Base-by-base conservation (phyloP, 2,888 invertebrate species). In the Erebia palarica region DNA sequence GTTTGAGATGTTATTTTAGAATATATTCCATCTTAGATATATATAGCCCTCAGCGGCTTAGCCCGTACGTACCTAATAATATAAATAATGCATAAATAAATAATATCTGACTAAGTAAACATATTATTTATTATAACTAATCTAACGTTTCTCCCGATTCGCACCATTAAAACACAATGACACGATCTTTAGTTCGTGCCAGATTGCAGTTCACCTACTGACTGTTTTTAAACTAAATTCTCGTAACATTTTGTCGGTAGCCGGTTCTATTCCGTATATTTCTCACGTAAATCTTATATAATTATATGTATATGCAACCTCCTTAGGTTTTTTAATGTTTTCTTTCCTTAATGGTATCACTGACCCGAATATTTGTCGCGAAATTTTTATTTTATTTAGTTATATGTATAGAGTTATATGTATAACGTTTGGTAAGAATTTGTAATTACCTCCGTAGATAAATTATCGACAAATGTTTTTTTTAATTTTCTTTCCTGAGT, bases 231-330 rank as follows among this genome's bases (percentile, higher is more conserved):
- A 47, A 49, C 59, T 58, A 27, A 58, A 44, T 44, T 13, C 61
- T 18, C 18, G 18, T 49, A 63, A 16, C 63, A 3, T 21, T 63
- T 49, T 14, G 0, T 49, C 21, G 49, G 63, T 63, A 49, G 63
- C 63, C 14, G 63, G 49, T 36, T 57, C 27, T 49, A 47, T 69
- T 73, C 71, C 69, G 61, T 64, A n/a, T n/a, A 69, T 57, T 67
- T 72, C 72, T 67, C 73, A 73, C 73, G 73, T 71, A 21, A 60
- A 55, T 57, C 14, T 73, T 73, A 73, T 67, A 64, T 69, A 68
- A 71, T 73, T 68, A 36, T 69, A 71, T 53, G 60, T 53, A 42
- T 27, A 64, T 55, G 3, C 27, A 68, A 61, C 58, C 60, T 67
- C n/a, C 44, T 72, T 72, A 1, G 14, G 11, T 44, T 16, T 16